These are phyloP conservation scores for Piprites chloris DNA, from an alignment of 2,113 vertebrate species.

Conservation along the genomic window DNA sequence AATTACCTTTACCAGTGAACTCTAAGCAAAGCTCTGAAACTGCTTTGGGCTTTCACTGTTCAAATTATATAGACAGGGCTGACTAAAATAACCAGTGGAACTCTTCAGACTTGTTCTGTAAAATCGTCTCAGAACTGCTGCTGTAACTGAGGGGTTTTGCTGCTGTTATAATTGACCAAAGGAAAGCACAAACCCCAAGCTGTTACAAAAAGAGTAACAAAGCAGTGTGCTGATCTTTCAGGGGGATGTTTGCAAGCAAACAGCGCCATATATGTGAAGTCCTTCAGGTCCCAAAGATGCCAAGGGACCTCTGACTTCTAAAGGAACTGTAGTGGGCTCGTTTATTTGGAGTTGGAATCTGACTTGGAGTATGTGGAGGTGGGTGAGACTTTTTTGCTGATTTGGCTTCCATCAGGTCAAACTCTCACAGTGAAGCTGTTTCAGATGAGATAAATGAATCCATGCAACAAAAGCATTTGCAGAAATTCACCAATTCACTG, in stretches of 20 bases:
- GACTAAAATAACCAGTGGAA: background rate
- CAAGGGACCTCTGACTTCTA: background rate
- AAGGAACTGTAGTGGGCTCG: background rate
- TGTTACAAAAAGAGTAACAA: background rate
- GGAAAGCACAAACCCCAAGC: background rate
- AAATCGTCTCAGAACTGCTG: background rate
- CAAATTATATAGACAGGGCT: background rate
- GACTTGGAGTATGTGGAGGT: background rate
- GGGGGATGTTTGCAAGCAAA: background rate
- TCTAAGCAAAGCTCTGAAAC: background rate
- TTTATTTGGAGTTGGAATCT: background rate
- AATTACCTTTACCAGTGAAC: background rate
- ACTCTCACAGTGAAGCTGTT: background rate
- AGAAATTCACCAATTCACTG: background rate
- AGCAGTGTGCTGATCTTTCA: background rate
- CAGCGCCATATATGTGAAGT: fast-evolving
- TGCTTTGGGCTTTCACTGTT: background rate
- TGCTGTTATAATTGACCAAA: background rate
- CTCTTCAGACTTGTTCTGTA: background rate
- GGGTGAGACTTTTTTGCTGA: background rate
- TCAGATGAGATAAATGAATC: background rate
- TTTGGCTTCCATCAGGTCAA: background rate
- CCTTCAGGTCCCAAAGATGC: background rate
- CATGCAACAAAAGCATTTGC: background rate
- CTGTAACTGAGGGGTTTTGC: background rate